Base-by-base conservation (phyloP, 2,888 invertebrate genomes). In the Dicyrtoma fusca region DNA sequence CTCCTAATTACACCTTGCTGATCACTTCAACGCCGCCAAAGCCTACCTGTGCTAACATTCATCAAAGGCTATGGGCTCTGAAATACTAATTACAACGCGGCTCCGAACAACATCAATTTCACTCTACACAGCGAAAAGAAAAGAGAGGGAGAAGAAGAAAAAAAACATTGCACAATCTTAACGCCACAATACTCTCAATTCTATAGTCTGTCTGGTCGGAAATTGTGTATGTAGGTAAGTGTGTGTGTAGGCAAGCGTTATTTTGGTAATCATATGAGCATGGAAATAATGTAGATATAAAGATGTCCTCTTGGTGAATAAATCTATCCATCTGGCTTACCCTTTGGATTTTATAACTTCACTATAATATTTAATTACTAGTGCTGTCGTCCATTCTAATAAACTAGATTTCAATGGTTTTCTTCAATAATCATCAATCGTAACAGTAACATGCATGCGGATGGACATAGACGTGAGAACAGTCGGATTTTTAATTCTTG, bases 21-120 rank as follows among this genome's bases (percentile, higher is more conserved):
- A 68, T 68, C 68, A 68, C 68, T 68, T 68, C 57, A 68, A 57
- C 68, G 45, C 68, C 68, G 68, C 59, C 68, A 68, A 68, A 68
- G 45, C 21, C 11, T 53, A 23, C 55, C 68, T 68, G 45, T 68
- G 68, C 68, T 57, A 68, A 68, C 68, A 68, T 68, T 68, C 55
- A 68, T 68, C 68, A 68, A 68, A 57, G 57, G 68, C 68, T 57
- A 57, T 59, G 59, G 57, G 68, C 68, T 42, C 57, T 68, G 68
- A 68, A 68, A 68, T 68, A 21, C 23, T 68, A 68, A 68, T 68
- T 68, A 68, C 44, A 68, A 44, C 57, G 68, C 68, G 68, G 68
- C 68, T 68, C 4, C 21, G 14, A 49, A 64, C 49, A 64, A 64
- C 64, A 64, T 26, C 51, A 1, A 49, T 63, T 63, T 63, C 14